A percentile compares a stretch with the other conserved stretches of the same genome.
phyloP scores from a whole-genome alignment of 2,888 invertebrate species.

The Petrophora chlorosata region DNA sequence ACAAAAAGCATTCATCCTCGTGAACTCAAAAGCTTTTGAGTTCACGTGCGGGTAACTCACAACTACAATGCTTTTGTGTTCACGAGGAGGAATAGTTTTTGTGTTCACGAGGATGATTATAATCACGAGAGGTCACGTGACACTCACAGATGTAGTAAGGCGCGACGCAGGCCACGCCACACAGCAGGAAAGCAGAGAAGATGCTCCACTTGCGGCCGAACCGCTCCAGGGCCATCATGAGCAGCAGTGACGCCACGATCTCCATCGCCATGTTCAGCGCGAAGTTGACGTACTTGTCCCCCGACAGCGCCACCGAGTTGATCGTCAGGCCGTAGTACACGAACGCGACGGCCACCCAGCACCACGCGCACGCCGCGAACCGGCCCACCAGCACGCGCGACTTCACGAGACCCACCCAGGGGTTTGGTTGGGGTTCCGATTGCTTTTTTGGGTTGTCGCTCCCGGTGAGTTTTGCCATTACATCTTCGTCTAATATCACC shows the following conservation, averaged over 20 bases:
- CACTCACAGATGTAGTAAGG: conserved; percentile 66
- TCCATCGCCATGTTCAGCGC: conserved; percentile 77
- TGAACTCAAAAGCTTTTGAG: too few relatives aligned
- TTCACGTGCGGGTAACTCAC: too few relatives aligned
- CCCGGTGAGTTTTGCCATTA: conserved; percentile 49
- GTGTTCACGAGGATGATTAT: too few relatives aligned
- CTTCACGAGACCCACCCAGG: conserved; percentile 57
- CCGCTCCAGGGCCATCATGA: conserved; percentile 74
- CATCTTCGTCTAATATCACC: conserved; percentile 58
- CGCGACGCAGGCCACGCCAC: conserved; percentile 64
- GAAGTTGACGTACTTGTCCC: conserved; percentile 90
- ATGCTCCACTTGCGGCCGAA: conserved; percentile 69
- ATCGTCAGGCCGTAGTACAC: conserved; percentile 92
- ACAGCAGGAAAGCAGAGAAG: conserved; percentile 62
- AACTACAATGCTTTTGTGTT: too few relatives aligned
- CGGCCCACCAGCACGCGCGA: conserved; percentile 61
- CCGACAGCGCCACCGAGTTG: conserved; percentile 88
- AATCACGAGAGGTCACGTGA: too few relatives aligned
- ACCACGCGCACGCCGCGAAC: conserved; percentile 68
- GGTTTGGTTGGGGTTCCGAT: conserved; percentile 33
- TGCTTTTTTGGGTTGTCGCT: conserved; percentile 28
- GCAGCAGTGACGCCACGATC: conserved; percentile 70
- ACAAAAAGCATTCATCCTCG: too few relatives aligned
- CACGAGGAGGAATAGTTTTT: too few relatives aligned
- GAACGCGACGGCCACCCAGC: conserved; percentile 90